Evolutionary conservation across 2,113 vertebrate species (phyloP).

Genomic region (Cavia aperea): DNA sequence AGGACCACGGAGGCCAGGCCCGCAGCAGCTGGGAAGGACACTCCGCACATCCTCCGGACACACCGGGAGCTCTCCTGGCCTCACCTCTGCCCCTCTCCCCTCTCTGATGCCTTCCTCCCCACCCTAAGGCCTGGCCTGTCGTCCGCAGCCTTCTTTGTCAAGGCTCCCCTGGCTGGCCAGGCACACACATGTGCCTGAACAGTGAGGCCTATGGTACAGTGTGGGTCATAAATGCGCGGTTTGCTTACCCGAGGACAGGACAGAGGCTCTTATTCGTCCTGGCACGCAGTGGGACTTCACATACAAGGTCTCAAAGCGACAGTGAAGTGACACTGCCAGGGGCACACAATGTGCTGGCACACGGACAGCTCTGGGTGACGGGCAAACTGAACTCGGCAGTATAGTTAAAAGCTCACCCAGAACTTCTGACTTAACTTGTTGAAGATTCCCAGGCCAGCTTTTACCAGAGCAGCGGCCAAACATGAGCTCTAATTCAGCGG

Average conservation of each 20-base stretch:
- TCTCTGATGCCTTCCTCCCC: background rate
- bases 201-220: background rate
- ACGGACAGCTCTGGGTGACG: accelerated
- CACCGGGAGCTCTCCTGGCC: background rate
- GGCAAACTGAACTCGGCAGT: no score
- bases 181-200: background rate
- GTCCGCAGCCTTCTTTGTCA: background rate
- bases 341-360: background rate
- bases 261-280: background rate
- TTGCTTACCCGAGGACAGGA: background rate
- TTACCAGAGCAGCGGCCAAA: background rate
- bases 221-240: background rate
- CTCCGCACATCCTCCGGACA: background rate
- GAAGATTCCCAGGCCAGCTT: background rate
- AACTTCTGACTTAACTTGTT: background rate
- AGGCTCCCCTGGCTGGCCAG: background rate
- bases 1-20: background rate
- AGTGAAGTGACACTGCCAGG: background rate
- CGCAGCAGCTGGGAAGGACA: background rate
- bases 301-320: background rate
- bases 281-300: background rate
- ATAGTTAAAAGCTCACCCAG: background rate
- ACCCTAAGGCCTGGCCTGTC: background rate
- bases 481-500: background rate
- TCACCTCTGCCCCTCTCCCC: background rate